A percentile compares a stretch with the other conserved stretches of the same genome.
Evolutionary conservation across 2,888 invertebrate genomes (phyloP).

Genomic region (Lithodes maja): DNA sequence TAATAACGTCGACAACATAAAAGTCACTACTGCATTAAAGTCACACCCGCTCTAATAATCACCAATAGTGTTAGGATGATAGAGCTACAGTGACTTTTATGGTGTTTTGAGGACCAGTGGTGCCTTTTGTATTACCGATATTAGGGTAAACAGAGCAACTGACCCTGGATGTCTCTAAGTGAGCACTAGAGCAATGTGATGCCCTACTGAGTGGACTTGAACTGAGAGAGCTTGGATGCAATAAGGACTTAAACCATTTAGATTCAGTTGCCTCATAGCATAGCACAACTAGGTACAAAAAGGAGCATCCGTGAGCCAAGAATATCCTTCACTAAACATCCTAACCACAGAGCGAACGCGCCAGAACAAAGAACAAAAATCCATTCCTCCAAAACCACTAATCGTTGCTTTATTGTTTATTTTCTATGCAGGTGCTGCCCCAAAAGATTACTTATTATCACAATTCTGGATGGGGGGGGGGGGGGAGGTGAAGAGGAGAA

Average conservation of each 20-base stretch:
- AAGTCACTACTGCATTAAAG: no score
- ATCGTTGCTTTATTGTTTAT: neutral
- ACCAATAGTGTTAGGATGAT: no score
- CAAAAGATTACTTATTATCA: neutral
- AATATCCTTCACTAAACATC: neutral
- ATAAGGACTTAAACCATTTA: neutral
- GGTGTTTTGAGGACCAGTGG: no score
- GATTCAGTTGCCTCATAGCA: neutral
- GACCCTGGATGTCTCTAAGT: neutral
- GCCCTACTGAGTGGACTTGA: neutral
- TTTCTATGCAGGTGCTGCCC: conserved; percentile 6
- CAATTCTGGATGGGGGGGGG: conserved; percentile 12
- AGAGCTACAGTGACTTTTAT: no score
- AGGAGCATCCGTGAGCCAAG: neutral
- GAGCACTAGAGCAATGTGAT: neutral
- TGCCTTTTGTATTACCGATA: no score
- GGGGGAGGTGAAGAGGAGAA: conserved; percentile 8
- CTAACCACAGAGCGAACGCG: conserved; percentile 7
- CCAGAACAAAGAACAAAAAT: neutral
- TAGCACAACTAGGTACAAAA: neutral
- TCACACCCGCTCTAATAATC: no score
- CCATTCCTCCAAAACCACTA: neutral
- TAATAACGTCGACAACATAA: neutral
- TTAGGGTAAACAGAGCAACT: neutral
- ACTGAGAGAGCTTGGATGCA: neutral